A percentile compares a stretch with the other conserved stretches of the same genome.
Evolutionary conservation across 2,888 invertebrate species (phyloP).

Genomic region (Zootermopsis nevadensis): DNA sequence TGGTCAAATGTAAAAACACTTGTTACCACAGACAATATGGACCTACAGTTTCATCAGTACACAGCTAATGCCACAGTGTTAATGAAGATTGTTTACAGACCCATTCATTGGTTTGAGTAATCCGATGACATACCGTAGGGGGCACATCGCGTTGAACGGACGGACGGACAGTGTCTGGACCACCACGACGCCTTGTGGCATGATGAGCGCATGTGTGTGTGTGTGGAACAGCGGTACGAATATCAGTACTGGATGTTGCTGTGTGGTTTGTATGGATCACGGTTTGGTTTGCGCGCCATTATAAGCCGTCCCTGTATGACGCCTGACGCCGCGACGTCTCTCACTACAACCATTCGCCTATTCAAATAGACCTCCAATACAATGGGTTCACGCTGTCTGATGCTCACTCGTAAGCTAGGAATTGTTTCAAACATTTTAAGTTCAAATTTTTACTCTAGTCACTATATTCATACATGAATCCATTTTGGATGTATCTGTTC

Average conservation of each 20-base stretch:
- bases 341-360: slow-evolving; percentile 27
- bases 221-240: slow-evolving; percentile 27
- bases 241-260: slow-evolving; percentile 23
- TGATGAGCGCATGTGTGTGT: background rate
- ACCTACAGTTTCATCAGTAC: too few relatives aligned
- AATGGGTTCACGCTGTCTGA: background rate
- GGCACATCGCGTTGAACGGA: background rate
- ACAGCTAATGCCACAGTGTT: too few relatives aligned
- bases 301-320: slow-evolving; percentile 41
- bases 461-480: too few relatives aligned
- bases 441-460: too few relatives aligned
- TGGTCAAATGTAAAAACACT: too few relatives aligned
- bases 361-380: slow-evolving; percentile 43
- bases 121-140: background rate
- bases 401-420: too few relatives aligned
- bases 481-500: too few relatives aligned
- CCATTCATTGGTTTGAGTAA: background rate
- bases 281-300: slow-evolving; percentile 48
- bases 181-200: slow-evolving; percentile 24
- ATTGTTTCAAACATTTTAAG: too few relatives aligned
- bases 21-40: too few relatives aligned
- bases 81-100: background rate
- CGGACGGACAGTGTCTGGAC: slow-evolving; percentile 1
- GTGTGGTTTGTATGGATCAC: slow-evolving; percentile 44
- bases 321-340: slow-evolving; percentile 43